Evolutionary conservation across 2,113 vertebrate genomes (phyloP).

Genomic region (Lophotis ruficrista): DNA sequence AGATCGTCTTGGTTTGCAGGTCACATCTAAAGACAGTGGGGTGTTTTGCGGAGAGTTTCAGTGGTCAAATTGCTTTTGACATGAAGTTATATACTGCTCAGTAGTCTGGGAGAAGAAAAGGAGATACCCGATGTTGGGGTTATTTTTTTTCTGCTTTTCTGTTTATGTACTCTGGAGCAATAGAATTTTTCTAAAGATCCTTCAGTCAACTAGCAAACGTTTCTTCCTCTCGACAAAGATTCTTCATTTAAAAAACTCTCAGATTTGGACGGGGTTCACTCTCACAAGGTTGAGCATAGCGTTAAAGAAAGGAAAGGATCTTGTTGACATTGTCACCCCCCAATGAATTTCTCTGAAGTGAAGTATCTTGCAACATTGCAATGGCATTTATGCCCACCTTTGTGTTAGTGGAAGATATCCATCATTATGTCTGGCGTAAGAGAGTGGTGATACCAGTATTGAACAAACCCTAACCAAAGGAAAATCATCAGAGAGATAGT

Average conservation of each 20-base stretch:
- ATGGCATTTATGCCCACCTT: neutral
- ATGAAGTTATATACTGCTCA: neutral
- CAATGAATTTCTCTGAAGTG: neutral
- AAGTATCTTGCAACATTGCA: neutral
- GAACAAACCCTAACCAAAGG: neutral
- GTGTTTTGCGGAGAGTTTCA: neutral
- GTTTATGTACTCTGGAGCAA: neutral
- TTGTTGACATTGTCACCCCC: neutral
- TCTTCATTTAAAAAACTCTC: neutral
- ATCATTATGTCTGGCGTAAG: neutral
- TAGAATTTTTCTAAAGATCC: neutral
- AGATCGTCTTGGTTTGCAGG: neutral
- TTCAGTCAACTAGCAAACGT: neutral
- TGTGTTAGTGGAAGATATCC: neutral
- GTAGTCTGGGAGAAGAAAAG: neutral
- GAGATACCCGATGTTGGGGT: rapidly evolving
- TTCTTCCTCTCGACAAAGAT: neutral
- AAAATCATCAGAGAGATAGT: neutral
- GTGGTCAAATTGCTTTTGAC: neutral
- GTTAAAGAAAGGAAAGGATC: neutral
- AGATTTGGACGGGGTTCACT: neutral
- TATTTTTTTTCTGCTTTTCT: neutral
- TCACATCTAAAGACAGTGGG: neutral
- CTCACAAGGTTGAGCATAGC: neutral
- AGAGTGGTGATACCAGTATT: neutral